Evolutionary conservation across 2,797 vertebrate genomes (phyloP).

Genomic region (Sylvilagus floridanus): DNA sequence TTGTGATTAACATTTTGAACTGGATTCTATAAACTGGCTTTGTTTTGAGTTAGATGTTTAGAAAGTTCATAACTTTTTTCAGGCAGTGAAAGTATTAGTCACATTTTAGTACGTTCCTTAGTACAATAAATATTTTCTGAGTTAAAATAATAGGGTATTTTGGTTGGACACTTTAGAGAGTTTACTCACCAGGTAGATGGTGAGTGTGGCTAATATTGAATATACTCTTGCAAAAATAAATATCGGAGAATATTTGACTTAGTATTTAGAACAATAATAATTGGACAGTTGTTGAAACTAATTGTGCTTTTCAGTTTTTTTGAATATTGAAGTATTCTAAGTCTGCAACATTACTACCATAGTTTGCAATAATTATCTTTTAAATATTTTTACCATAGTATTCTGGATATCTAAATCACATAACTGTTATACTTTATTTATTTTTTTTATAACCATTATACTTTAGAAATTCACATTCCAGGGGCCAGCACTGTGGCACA

Average conservation of each 20-base stretch:
- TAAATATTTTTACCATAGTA: slow-evolving; percentile 30
- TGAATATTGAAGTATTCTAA: slow-evolving; percentile 3
- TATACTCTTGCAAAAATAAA: not conserved
- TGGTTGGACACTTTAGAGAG: not conserved
- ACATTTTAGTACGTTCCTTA: slow-evolving; percentile 35
- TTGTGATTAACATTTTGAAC: not conserved
- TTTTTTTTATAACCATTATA: too few relatives aligned
- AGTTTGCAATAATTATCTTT: not conserved
- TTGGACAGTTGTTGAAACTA: not conserved
- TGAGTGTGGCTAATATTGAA: not conserved
- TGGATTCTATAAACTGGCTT: not conserved
- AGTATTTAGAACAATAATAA: not conserved
- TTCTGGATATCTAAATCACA: not conserved
- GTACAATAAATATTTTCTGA: slow-evolving; percentile 18
- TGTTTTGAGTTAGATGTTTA: slow-evolving; percentile 17
- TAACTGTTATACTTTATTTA: slow-evolving; percentile 19
- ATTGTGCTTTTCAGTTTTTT: not conserved
- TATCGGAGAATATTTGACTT: not conserved
- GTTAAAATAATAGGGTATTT: slow-evolving; percentile 9
- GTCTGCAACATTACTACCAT: not conserved
- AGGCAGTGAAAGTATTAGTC: not conserved
- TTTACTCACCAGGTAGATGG: not conserved
- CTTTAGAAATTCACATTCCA: not conserved
- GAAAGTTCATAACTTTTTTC: slow-evolving; percentile 4
- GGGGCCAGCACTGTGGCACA: too few relatives aligned